A percentile compares a stretch with the other conserved stretches of the same genome.
Evolutionary conservation across 2,113 vertebrate species (phyloP).

Genomic region (Amphilophus citrinellus): DNA sequence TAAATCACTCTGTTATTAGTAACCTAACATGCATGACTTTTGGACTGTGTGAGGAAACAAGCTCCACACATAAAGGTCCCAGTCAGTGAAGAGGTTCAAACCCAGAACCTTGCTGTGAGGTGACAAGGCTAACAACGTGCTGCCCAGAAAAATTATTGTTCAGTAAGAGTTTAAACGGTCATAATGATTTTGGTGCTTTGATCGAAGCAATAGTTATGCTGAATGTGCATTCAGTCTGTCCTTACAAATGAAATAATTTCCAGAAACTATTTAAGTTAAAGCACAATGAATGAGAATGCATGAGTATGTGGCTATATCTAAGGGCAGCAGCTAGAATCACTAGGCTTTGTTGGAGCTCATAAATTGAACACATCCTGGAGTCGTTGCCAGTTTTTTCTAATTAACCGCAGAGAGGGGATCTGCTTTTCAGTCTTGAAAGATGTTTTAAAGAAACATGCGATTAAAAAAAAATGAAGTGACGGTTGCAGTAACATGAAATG

Average conservation of each 20-base stretch:
- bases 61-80: not conserved
- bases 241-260: not conserved
- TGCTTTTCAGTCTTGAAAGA: not conserved
- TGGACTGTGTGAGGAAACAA: not conserved
- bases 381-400: not conserved
- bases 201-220: not conserved
- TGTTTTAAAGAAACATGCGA: not conserved
- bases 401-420: not conserved
- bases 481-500: constrained; percentile 2
- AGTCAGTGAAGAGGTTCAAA: not conserved
- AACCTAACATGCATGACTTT: not conserved
- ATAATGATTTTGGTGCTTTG: not conserved
- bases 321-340: not conserved
- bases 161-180: not conserved
- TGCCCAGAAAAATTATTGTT: not conserved
- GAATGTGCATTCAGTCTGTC: not conserved
- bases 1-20: not conserved
- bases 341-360: not conserved
- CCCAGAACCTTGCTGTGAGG: not conserved
- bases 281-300: not conserved
- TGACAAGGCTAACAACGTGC: not conserved
- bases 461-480: not conserved
- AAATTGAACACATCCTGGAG: not conserved
- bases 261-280: not conserved
- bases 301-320: not conserved